A percentile compares a stretch with the other conserved stretches of the same genome.
These are phyloP conservation scores for Tethya wilhelma DNA, from an alignment of 37 sponge, comb jelly and placozoan genomes.

Conservation along the genomic window DNA sequence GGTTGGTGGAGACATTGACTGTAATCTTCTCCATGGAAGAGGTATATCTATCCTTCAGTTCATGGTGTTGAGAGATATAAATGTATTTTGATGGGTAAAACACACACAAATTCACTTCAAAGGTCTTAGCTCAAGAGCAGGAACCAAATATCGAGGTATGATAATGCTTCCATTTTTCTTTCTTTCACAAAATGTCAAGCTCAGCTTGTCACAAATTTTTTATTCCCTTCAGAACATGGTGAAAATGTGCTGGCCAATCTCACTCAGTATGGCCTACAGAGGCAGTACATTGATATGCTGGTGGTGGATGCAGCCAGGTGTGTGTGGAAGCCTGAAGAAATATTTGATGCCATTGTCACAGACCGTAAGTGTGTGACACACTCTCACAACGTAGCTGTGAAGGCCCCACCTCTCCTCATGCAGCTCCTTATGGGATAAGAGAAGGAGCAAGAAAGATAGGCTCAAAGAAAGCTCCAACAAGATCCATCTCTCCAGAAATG, in stretches of 20 bases:
- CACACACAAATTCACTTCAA: no score
- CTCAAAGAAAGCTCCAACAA: conserved; percentile 8
- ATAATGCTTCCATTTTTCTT: no score
- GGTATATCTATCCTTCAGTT: conserved; percentile 42
- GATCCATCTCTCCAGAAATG: conserved; percentile 26
- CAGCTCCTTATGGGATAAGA: conserved; percentile 94
- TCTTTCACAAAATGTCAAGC: no score
- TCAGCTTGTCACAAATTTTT: no score
- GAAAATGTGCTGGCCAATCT: conserved; percentile 76
- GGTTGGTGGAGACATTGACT: conserved; percentile 92
- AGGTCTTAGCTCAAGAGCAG: no score
- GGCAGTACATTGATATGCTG: conserved; percentile 77
- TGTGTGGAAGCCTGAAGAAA: conserved; percentile 68
- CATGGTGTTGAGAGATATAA: neutral
- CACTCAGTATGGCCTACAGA: conserved; percentile 78
- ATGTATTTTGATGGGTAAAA: neutral
- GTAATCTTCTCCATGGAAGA: conserved; percentile 84
- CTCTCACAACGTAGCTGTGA: neutral
- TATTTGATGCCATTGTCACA: conserved; percentile 93
- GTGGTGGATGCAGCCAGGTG: conserved; percentile 75
- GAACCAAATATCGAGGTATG: neutral
- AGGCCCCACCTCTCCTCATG: neutral
- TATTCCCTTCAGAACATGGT: conserved; percentile 67
- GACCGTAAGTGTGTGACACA: conserved; percentile 73
- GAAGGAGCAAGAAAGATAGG: conserved; percentile 82